phyloP scores from a whole-genome alignment of 2,113 vertebrate genomes.

The Struthio camelus region DNA sequence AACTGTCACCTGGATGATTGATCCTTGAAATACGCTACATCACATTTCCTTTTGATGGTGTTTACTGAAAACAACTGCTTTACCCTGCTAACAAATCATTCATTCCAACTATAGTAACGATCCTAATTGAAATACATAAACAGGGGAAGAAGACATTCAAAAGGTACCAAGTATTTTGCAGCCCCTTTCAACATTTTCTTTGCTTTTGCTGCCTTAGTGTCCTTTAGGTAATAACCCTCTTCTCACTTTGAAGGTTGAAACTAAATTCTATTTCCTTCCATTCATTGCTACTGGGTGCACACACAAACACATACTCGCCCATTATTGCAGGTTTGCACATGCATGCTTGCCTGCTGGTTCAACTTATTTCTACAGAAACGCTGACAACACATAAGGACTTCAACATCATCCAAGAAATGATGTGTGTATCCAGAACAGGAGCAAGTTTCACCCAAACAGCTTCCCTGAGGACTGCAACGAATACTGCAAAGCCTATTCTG shows the following conservation, averaged over 20 bases:
- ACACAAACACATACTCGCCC: background rate
- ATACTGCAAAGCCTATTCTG: background rate
- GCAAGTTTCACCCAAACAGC: background rate
- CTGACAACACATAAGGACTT: background rate
- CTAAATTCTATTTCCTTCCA: background rate
- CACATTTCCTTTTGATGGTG: slow-evolving; percentile 16
- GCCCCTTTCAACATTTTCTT: background rate
- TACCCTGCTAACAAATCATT: background rate
- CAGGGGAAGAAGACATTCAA: background rate
- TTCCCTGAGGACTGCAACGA: background rate
- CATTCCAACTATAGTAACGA: background rate
- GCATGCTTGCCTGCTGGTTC: background rate
- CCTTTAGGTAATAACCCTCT: background rate
- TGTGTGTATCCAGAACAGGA: background rate
- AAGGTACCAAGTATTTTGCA: background rate
- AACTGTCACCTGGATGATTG: slow-evolving; percentile 10
- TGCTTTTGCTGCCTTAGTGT: background rate
- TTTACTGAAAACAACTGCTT: slow-evolving; percentile 43
- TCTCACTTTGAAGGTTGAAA: background rate
- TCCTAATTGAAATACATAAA: background rate
- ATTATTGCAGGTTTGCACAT: fast-evolving
- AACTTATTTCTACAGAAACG: background rate
- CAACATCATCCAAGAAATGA: background rate
- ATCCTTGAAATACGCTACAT: slow-evolving; percentile 1
- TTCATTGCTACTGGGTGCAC: background rate